Base-by-base conservation (phyloP, 2,113 vertebrate genomes). In the Ginglymostoma cirratum region DNA sequence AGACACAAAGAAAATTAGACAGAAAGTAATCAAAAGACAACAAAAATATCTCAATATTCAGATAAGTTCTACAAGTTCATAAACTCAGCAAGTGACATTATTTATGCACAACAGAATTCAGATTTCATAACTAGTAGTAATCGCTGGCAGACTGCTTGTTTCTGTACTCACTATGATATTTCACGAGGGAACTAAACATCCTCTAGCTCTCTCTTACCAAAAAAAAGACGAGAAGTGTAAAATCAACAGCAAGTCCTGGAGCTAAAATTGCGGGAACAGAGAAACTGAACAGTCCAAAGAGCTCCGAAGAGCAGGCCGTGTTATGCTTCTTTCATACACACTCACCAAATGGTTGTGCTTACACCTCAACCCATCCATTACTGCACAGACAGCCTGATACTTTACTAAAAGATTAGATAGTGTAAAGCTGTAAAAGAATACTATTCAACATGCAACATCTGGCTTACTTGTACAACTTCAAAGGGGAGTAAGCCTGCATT, bases 381-480 rank as follows among this genome's bases (percentile, higher is more conserved):
- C 55, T 52, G 30, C 55, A 72, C 52, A 52, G 24, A 72, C 67
- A 72, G 42, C 52, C 15, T 15, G 48, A 55, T 89, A 48, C 23
- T 95, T 72, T 45, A 76, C 69, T 17, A 30, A 52, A 87, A 30
- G 42, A 48, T 42, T 34, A 21, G 61, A 90, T 10, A 0, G 15
- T 95, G 42, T 48, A 67, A 93, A 93, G 38, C 2, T 42, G 90
- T 19, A 42, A 38, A 95, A 7, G 3, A 76, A 52, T 42, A 45
- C 38, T 4, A 48, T 72, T 38, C 67, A 76, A 76, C 14, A 66
- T 30, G 45, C 42, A 72, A 27, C 45, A 48, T 48, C 42, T 72
- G 42, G 24, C 7, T 42, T 70, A 94, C 70, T 15, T 19, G 89
- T 72, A 95, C 69, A 95, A 95, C 69, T 95, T 70, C 67, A 95